These are phyloP conservation scores for Actinia tenebrosa DNA, from an alignment of 64 coral and sea anemone genomes.

Conservation along the genomic window DNA sequence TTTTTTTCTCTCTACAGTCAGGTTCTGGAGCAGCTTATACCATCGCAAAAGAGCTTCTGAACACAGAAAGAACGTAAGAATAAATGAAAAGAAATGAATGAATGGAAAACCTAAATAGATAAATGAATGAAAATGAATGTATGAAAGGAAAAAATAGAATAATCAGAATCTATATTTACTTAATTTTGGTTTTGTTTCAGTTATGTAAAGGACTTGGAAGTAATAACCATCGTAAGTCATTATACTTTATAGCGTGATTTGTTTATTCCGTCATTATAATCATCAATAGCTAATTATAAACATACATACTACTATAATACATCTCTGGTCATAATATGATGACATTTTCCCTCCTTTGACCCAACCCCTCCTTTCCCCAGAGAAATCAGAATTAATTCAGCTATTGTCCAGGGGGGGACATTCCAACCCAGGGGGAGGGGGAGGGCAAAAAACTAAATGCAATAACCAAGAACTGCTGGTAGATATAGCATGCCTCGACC, in stretches of 20 bases:
- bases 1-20: not conserved
- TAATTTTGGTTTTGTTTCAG: conserved; percentile 28
- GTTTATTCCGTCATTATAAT: not conserved
- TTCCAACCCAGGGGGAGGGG: too few relatives aligned
- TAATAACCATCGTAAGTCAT: conserved; percentile 95
- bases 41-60: conserved; percentile 74
- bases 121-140: not conserved
- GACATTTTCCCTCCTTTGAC: too few relatives aligned
- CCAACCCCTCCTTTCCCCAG: too few relatives aligned
- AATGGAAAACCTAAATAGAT: not conserved
- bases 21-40: conserved; percentile 55
- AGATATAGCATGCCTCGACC: too few relatives aligned
- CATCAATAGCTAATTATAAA: not conserved
- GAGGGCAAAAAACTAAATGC: too few relatives aligned
- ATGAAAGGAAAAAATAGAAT: not conserved
- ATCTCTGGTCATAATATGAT: too few relatives aligned
- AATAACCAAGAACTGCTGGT: too few relatives aligned
- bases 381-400: too few relatives aligned
- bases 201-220: conserved; percentile 93
- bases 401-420: too few relatives aligned
- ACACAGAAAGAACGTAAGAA: conserved; percentile 95
- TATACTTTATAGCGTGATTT: not conserved
- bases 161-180: not conserved
- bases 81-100: not conserved
- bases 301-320: too few relatives aligned